Conservation (phyloP, 2,797 vertebrate genomes). For the Hippoglossus hippoglossus region DNA sequence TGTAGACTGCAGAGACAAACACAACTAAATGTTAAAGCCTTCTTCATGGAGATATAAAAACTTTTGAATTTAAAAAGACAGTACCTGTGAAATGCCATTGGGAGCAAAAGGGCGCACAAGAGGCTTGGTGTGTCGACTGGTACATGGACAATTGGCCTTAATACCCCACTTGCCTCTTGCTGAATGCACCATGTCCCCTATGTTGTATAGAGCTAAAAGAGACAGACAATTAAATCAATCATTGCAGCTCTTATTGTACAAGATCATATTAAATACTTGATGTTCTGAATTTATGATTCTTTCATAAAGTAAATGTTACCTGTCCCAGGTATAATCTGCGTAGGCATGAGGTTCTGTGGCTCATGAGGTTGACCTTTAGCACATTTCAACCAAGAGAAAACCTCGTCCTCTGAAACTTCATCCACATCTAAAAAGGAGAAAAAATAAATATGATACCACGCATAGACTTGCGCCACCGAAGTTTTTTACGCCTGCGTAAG, state of each 20-base stretch:
- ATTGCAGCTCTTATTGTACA: background rate
- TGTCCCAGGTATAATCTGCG: slow-evolving; percentile 99
- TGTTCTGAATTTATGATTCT: background rate
- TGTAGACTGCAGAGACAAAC: slow-evolving; percentile 76
- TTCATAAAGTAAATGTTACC: slow-evolving; percentile 80
- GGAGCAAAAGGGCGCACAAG: slow-evolving; percentile 92
- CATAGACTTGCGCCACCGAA: too few relatives aligned
- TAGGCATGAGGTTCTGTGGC: slow-evolving; percentile 99
- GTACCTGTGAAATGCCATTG: slow-evolving; percentile 98
- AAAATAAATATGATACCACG: background rate
- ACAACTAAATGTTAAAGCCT: slow-evolving; percentile 10
- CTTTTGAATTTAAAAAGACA: slow-evolving; percentile 14
- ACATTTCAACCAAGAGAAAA: slow-evolving; percentile 99
- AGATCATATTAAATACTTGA: background rate
- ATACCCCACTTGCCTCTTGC: slow-evolving; percentile 99
- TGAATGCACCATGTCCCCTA: slow-evolving; percentile 98
- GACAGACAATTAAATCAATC: background rate
- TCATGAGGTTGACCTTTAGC: slow-evolving; percentile 98
- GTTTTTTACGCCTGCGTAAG: too few relatives aligned
- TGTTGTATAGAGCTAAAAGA: slow-evolving; percentile 94
- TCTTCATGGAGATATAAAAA: background rate
- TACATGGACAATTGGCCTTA: slow-evolving; percentile 98
- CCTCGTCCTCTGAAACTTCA: slow-evolving; percentile 93
- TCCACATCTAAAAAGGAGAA: slow-evolving; percentile 87
- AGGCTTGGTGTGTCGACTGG: slow-evolving; percentile 93